Conservation (phyloP, 2,888 invertebrate genomes). For the Tridacna gigas region DNA sequence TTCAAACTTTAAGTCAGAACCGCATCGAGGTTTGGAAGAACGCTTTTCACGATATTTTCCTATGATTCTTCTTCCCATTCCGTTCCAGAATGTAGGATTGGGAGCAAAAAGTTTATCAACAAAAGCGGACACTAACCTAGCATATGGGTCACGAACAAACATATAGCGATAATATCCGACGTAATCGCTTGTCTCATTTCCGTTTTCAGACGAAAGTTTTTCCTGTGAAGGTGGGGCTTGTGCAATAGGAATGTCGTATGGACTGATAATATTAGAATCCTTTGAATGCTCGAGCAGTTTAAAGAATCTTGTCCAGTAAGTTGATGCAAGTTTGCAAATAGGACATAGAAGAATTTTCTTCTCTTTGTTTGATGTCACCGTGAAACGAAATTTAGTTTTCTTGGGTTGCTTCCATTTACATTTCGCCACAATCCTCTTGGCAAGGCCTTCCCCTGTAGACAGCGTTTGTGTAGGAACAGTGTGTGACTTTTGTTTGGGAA, state of each 20-base stretch:
- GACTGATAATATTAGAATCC: slow-evolving; percentile 7
- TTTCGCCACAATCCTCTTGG: background rate
- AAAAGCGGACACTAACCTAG: slow-evolving; percentile 70
- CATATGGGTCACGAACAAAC: slow-evolving; percentile 72
- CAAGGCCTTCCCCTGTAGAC: slow-evolving; percentile 7
- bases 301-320: slow-evolving; percentile 63
- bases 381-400: slow-evolving; percentile 13
- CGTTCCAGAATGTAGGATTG: slow-evolving; percentile 63
- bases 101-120: slow-evolving; percentile 73
- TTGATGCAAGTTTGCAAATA: slow-evolving; percentile 60
- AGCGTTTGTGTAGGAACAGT: no score
- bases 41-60: slow-evolving; percentile 29
- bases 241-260: slow-evolving; percentile 53
- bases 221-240: slow-evolving; percentile 47
- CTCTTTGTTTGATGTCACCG: slow-evolving; percentile 43
- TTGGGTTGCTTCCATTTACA: slow-evolving; percentile 4
- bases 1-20: slow-evolving; percentile 67
- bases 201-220: slow-evolving; percentile 15
- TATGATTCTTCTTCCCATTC: slow-evolving; percentile 37
- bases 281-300: slow-evolving; percentile 30
- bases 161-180: slow-evolving; percentile 32
- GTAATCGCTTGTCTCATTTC: background rate
- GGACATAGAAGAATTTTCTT: slow-evolving; percentile 57
- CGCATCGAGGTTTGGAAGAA: slow-evolving; percentile 45
- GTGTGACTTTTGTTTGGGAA: no score